A percentile compares a stretch with the other conserved stretches of the same genome.
Evolutionary conservation across 92 coral and sea anemone species (phyloP).

Genomic region (Porites cylindrica): DNA sequence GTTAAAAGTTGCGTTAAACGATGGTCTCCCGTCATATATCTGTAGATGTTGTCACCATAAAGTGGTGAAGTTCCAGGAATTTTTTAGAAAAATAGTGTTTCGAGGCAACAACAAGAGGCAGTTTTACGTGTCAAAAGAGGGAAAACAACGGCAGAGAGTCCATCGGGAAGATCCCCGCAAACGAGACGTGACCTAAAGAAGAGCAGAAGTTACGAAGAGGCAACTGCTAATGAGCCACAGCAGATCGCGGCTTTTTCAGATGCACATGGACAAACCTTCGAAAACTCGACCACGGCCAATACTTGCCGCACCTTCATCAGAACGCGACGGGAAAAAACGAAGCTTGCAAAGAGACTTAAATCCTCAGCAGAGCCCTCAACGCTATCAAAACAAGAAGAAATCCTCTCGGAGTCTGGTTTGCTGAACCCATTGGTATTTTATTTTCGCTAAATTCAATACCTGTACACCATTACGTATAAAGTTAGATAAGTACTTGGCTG

Average conservation of each 20-base stretch:
- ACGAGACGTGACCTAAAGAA: constrained; percentile 45
- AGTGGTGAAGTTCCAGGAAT: too few species aligned
- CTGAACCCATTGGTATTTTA: background rate
- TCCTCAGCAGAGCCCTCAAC: background rate
- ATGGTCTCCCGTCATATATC: too few species aligned
- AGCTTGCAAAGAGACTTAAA: background rate
- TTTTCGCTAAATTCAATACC: too few species aligned
- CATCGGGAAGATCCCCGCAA: constrained; percentile 31
- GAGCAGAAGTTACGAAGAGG: constrained; percentile 35
- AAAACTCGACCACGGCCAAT: too few species aligned
- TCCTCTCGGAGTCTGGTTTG: too few species aligned
- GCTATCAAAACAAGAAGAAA: too few species aligned
- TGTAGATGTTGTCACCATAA: too few species aligned
- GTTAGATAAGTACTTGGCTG: too few species aligned
- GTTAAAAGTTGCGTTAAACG: too few species aligned
- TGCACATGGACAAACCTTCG: constrained; percentile 9
- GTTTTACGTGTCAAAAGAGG: background rate
- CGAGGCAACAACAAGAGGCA: too few species aligned
- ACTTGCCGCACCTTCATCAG: background rate
- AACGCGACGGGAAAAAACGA: constrained; percentile 19
- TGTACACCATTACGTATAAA: too few species aligned
- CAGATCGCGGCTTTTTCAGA: background rate
- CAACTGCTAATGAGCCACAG: constrained; percentile 28
- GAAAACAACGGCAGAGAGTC: constrained; percentile 29
- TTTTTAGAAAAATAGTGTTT: too few species aligned